Evolutionary conservation across 1,140 invertebrate genomes (phyloP).

Genomic region (Trichomalopsis sarcophagae): DNA sequence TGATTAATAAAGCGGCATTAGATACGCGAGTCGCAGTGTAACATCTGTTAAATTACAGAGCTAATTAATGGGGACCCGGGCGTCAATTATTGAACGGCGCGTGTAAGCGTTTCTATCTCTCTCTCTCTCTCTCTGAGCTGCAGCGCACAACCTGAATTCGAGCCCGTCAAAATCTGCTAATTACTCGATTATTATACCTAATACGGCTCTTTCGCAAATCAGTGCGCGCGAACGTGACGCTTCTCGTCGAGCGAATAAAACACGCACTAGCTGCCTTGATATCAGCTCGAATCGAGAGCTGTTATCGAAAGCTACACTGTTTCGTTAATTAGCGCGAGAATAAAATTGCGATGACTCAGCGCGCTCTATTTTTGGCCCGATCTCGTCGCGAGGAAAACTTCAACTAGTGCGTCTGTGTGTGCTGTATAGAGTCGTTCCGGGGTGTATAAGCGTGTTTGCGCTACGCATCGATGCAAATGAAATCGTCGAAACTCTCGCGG

Average conservation of each 20-base stretch:
- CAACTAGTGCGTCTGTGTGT: no score
- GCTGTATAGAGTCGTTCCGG: no score
- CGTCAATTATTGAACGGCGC: background rate
- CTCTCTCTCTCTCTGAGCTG: background rate
- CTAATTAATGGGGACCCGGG: background rate
- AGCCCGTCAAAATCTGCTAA: background rate
- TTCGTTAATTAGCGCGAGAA: no score
- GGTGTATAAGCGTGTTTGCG: background rate
- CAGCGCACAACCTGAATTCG: background rate
- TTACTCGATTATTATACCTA: constrained; percentile 17
- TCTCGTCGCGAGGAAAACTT: no score
- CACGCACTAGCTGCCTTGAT: no score
- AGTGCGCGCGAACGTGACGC: no score
- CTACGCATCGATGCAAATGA: background rate
- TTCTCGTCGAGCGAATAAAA: no score
- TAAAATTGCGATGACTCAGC: background rate
- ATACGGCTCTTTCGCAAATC: no score
- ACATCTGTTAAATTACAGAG: background rate
- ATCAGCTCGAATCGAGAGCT: no score
- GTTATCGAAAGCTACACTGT: no score
- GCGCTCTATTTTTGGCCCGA: background rate
- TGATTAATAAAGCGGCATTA: background rate
- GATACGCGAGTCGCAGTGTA: background rate
- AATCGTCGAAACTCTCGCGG: background rate
- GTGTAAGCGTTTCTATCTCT: background rate